phyloP scores from a whole-genome alignment of 2,888 invertebrate species.

The Herminia tarsipennalis region DNA sequence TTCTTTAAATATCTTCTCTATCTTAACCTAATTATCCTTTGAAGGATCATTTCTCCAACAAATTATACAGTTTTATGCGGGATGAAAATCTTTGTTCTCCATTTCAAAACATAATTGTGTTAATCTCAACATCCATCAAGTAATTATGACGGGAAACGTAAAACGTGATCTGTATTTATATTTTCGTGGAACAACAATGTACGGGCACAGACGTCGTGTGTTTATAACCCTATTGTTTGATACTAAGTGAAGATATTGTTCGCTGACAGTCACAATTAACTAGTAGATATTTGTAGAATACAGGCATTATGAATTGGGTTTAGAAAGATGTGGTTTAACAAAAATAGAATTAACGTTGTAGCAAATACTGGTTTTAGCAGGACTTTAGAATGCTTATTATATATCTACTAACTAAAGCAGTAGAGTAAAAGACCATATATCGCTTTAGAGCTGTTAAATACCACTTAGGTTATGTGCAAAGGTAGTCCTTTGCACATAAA shows the following conservation, averaged over 20 bases:
- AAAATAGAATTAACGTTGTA: too few species aligned
- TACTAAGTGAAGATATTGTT: slow-evolving; percentile 19
- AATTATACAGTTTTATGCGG: slow-evolving; percentile 41
- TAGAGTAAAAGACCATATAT: too few species aligned
- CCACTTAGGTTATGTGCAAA: too few species aligned
- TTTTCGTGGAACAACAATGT: slow-evolving; percentile 29
- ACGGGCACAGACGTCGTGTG: slow-evolving; percentile 13
- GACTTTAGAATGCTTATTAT: too few species aligned
- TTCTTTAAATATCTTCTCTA: slow-evolving; percentile 7
- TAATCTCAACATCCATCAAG: slow-evolving; percentile 59
- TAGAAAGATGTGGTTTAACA: too few species aligned
- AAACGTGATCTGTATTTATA: slow-evolving; percentile 19
- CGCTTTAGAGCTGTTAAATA: too few species aligned
- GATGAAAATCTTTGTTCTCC: slow-evolving; percentile 47
- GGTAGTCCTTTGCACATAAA: too few species aligned
- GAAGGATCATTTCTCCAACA: slow-evolving; percentile 33
- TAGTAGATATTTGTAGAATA: slow-evolving; percentile 29
- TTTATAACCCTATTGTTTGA: slow-evolving; percentile 27
- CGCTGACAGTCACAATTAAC: slow-evolving; percentile 30
- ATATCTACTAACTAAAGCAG: too few species aligned
- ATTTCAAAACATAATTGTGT: slow-evolving; percentile 52
- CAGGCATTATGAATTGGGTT: too few species aligned
- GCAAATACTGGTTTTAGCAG: too few species aligned
- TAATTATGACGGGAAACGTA: slow-evolving; percentile 49
- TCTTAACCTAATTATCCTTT: slow-evolving; percentile 26